These are phyloP conservation scores for Panagrolaimus sp. DNA, from an alignment of 1,140 invertebrate species.

Conservation along the genomic window DNA sequence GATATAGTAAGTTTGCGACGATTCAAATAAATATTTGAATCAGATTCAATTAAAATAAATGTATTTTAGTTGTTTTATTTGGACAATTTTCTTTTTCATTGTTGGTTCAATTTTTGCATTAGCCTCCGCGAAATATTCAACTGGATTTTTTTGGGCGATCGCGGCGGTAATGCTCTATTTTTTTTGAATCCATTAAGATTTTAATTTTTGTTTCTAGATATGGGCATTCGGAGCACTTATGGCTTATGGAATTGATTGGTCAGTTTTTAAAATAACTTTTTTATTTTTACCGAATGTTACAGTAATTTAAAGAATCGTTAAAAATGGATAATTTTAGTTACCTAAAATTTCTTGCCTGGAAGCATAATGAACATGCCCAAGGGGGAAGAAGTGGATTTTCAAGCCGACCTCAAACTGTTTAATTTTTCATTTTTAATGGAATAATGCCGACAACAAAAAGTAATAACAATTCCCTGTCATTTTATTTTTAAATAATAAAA, in stretches of 20 bases:
- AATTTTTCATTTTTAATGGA: slow-evolving; percentile 10
- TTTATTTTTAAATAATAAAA: slow-evolving; percentile 5
- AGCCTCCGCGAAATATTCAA: slow-evolving; percentile 36
- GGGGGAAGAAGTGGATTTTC: slow-evolving; percentile 20
- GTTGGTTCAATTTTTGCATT: slow-evolving; percentile 54
- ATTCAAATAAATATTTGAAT: not conserved
- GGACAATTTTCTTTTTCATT: slow-evolving; percentile 60
- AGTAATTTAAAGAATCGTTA: no score
- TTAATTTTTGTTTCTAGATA: slow-evolving; percentile 46
- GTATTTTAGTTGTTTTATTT: slow-evolving; percentile 45
- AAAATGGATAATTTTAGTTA: slow-evolving; percentile 37
- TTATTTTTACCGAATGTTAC: no score
- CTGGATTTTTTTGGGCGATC: slow-evolving; percentile 48
- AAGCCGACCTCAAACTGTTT: not conserved
- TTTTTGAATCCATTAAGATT: slow-evolving; percentile 17
- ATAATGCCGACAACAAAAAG: no score
- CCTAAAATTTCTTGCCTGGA: slow-evolving; percentile 57
- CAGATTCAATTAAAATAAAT: slow-evolving; percentile 38
- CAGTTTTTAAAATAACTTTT: not conserved
- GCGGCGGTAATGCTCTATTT: slow-evolving; percentile 43
- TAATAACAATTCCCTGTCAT: not conserved
- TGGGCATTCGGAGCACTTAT: slow-evolving; percentile 58
- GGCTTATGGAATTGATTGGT: slow-evolving; percentile 47
- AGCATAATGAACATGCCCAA: slow-evolving; percentile 39
- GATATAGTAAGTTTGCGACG: slow-evolving; percentile 32